These are phyloP conservation scores for Puffinus mauretanicus DNA, from an alignment of 2,113 vertebrate genomes.

Conservation along the genomic window DNA sequence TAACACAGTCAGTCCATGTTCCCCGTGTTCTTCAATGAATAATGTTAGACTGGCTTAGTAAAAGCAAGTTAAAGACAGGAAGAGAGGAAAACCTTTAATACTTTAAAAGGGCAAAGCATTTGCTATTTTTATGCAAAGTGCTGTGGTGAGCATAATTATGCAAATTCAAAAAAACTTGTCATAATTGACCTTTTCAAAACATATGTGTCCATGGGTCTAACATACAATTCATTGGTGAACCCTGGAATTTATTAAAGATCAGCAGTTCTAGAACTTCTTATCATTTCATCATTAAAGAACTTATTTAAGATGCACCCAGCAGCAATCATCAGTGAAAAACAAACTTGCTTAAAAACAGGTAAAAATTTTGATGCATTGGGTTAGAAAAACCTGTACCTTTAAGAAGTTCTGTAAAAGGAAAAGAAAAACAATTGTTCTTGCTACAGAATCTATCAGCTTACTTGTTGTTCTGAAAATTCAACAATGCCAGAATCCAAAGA, in stretches of 20 bases:
- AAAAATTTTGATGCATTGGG: background rate
- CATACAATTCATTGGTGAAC: background rate
- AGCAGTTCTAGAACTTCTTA: background rate
- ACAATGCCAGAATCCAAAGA: background rate
- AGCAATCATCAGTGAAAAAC: background rate
- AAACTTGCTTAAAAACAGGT: background rate
- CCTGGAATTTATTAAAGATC: conserved; percentile 31
- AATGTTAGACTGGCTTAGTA: background rate
- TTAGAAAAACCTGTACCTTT: background rate
- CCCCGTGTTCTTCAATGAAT: background rate
- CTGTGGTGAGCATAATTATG: background rate
- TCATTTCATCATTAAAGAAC: background rate
- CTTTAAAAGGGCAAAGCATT: conserved; percentile 18
- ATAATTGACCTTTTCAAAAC: conserved; percentile 45
- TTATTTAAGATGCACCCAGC: background rate
- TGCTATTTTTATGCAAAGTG: background rate
- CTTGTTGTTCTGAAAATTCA: background rate
- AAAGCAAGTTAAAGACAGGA: background rate
- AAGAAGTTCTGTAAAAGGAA: background rate
- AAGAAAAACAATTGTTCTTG: background rate
- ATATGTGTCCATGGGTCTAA: background rate
- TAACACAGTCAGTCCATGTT: background rate
- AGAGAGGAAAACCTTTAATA: background rate
- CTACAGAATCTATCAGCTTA: background rate
- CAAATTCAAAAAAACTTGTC: conserved; percentile 23